Evolutionary conservation across 2,888 invertebrate genomes (phyloP).

Genomic region (Stomorhina lunata): DNA sequence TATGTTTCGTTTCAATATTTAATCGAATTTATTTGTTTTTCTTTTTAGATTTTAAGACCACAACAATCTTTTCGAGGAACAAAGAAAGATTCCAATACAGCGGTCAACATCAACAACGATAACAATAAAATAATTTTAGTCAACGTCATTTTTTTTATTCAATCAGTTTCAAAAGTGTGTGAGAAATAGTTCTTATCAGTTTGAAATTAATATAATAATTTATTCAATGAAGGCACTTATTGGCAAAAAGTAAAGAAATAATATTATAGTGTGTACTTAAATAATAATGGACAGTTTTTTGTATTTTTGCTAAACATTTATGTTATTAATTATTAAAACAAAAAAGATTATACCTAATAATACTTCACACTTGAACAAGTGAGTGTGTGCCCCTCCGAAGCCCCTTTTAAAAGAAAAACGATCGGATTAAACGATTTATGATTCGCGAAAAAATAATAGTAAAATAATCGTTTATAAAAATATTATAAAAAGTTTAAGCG

Average conservation of each 20-base stretch:
- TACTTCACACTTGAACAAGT: no score
- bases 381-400: no score
- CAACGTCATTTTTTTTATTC: conserved; percentile 43
- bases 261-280: no score
- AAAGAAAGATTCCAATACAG: conserved; percentile 33
- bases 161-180: conserved; percentile 5
- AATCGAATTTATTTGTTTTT: background rate
- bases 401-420: background rate
- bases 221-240: conserved; percentile 47
- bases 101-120: conserved; percentile 17
- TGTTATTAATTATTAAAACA: background rate
- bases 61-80: conserved; percentile 22
- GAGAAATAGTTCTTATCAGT: conserved; percentile 36
- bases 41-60: conserved; percentile 26
- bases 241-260: background rate
- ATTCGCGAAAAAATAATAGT: no score
- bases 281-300: background rate
- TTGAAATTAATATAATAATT: conserved; percentile 3
- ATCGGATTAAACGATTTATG: no score
- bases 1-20: background rate
- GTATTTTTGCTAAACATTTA: conserved; percentile 2
- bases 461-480: conserved; percentile 22
- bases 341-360: no score
- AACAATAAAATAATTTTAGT: background rate
- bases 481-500: conserved; percentile 26